Conservation (phyloP, 2,888 invertebrate genomes). For the Lydus trimaculatus region DNA sequence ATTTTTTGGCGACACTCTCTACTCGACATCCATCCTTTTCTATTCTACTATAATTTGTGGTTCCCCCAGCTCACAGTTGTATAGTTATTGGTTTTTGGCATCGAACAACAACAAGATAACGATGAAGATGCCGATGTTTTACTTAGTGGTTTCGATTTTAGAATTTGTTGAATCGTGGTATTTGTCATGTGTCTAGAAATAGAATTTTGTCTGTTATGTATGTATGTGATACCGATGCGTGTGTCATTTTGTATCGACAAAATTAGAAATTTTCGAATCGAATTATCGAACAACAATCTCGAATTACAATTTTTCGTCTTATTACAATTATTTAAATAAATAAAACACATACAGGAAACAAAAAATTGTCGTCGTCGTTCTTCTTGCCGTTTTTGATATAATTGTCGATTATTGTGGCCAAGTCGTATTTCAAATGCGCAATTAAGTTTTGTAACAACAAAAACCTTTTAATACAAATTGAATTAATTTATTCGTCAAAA, state of each 20-base stretch:
- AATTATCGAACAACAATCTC: conserved; percentile 31
- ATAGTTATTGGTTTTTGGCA: not conserved
- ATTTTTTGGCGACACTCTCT: not conserved
- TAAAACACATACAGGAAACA: too few species aligned
- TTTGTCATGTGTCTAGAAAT: conserved; percentile 41
- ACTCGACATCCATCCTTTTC: not conserved
- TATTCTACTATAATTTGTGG: not conserved
- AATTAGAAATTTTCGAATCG: conserved; percentile 35
- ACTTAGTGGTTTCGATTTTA: conserved; percentile 9
- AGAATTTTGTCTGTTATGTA: conserved; percentile 28
- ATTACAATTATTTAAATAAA: too few species aligned
- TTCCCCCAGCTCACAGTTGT: too few species aligned
- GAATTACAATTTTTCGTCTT: not conserved
- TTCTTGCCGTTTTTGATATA: too few species aligned
- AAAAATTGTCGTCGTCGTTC: too few species aligned
- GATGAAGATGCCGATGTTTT: not conserved
- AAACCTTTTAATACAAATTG: conserved; percentile 10
- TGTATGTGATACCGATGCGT: conserved; percentile 13
- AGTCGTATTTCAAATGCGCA: conserved; percentile 14
- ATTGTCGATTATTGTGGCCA: conserved; percentile 7
- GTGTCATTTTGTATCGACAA: conserved; percentile 38
- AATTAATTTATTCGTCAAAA: conserved; percentile 17
- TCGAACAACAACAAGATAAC: not conserved
- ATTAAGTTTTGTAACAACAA: conserved; percentile 12
- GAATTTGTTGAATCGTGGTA: conserved; percentile 34